Evolutionary conservation across 2,113 vertebrate species (phyloP).

Genomic region (Mustelus asterias): DNA sequence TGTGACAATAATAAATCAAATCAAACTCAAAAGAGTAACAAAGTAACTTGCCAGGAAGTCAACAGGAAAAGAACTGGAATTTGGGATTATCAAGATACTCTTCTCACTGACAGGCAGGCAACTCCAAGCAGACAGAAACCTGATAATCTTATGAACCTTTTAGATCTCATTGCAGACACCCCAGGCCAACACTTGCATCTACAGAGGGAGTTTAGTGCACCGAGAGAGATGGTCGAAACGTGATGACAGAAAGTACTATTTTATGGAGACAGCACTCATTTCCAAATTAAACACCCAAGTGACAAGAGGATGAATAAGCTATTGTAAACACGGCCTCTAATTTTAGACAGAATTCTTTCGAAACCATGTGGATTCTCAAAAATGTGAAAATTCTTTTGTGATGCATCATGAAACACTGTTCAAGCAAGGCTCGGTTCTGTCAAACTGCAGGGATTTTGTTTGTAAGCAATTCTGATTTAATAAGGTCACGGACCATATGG

Average conservation of each 20-base stretch:
- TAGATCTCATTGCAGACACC: neutral
- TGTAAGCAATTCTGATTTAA: slow-evolving; percentile 38
- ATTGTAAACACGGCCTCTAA: slow-evolving; percentile 5
- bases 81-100: neutral
- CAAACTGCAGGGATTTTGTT: slow-evolving; percentile 27
- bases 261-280: slow-evolving; percentile 19
- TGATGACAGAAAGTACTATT: neutral
- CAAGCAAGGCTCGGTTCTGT: neutral
- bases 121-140: slow-evolving; percentile 9
- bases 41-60: neutral
- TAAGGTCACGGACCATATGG: slow-evolving; percentile 33
- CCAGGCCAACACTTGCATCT: neutral
- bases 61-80: no score
- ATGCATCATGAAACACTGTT: slow-evolving; percentile 28
- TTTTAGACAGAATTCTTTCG: slow-evolving; percentile 27
- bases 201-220: neutral
- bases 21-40: neutral
- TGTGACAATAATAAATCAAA: no score
- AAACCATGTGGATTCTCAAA: slow-evolving; percentile 34
- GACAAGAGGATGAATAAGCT: slow-evolving; percentile 31
- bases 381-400: slow-evolving; percentile 30
- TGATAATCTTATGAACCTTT: neutral
- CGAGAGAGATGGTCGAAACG: neutral
- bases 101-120: neutral
- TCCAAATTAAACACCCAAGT: slow-evolving; percentile 28